Evolutionary conservation across 2,888 invertebrate genomes (phyloP).

Genomic region (Periphyllus acericola): DNA sequence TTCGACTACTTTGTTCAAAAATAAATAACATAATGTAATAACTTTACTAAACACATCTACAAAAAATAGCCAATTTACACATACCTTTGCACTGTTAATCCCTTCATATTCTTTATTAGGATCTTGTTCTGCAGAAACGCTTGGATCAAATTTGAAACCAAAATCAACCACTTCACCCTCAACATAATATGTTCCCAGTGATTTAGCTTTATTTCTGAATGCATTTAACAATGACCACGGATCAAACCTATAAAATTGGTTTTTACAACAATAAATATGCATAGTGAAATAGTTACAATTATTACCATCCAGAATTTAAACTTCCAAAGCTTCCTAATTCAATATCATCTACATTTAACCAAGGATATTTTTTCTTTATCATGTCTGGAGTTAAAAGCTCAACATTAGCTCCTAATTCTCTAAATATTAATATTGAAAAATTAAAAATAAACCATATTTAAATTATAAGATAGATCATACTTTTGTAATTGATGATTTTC

Average conservation of each 20-base stretch:
- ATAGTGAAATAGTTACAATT: not conserved
- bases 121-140: not conserved
- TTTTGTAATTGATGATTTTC: constrained; percentile 77
- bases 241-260: constrained; percentile 75
- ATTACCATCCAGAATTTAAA: constrained; percentile 86
- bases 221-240: constrained; percentile 83
- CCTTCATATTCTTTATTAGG: constrained; percentile 69
- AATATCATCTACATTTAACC: constrained; percentile 87
- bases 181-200: constrained; percentile 80
- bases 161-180: constrained; percentile 82
- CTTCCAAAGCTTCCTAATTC: constrained; percentile 81
- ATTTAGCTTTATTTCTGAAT: constrained; percentile 78
- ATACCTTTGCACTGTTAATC: constrained; percentile 72
- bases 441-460: not conserved
- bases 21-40: too few relatives aligned
- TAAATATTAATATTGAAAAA: constrained; percentile 64
- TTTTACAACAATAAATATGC: not conserved
- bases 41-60: not conserved
- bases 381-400: constrained; percentile 76
- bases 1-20: too few relatives aligned
- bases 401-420: constrained; percentile 82
- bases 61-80: constrained; percentile 63
- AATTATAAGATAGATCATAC: constrained; percentile 64
- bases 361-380: constrained; percentile 84
- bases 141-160: constrained; percentile 68